These are phyloP conservation scores for Synchiropus splendidus DNA, from an alignment of 2,113 vertebrate species.

Conservation along the genomic window DNA sequence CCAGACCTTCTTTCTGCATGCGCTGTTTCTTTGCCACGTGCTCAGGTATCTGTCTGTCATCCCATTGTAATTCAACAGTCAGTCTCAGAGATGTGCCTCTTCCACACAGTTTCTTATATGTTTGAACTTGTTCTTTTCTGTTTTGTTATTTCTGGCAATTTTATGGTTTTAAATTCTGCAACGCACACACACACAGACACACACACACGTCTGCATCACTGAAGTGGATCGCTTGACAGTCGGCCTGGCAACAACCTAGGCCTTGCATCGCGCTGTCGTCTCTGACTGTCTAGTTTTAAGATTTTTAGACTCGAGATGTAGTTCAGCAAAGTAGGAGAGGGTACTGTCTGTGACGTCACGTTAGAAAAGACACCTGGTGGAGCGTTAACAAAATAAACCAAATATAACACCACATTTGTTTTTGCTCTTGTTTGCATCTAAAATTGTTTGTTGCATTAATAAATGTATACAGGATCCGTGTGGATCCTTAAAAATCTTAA, in stretches of 20 bases:
- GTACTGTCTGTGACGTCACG: no score
- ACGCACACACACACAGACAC: neutral
- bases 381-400: conserved; percentile 68
- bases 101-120: neutral
- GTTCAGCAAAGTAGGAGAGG: no score
- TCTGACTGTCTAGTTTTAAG: conserved; percentile 54
- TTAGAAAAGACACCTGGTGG: conserved; percentile 59
- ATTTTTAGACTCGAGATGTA: conserved; percentile 55
- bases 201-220: neutral
- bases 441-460: no score
- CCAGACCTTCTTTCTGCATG: no score
- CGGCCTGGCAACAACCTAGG: conserved; percentile 10
- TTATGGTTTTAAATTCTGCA: conserved; percentile 19
- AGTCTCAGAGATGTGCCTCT: no score
- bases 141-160: conserved; percentile 1
- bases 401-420: conserved; percentile 59
- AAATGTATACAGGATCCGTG: no score
- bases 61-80: no score
- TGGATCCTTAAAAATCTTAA: no score
- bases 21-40: no score
- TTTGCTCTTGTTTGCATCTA: no score
- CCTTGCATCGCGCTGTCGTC: conserved; percentile 17
- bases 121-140: neutral
- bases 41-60: no score
- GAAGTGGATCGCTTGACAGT: neutral